Percentiles rank a stretch among this genome's conserved stretches.
These are phyloP conservation scores for Xestia ashworthii DNA, from an alignment of 2,888 invertebrate species.

Conservation along the genomic window DNA sequence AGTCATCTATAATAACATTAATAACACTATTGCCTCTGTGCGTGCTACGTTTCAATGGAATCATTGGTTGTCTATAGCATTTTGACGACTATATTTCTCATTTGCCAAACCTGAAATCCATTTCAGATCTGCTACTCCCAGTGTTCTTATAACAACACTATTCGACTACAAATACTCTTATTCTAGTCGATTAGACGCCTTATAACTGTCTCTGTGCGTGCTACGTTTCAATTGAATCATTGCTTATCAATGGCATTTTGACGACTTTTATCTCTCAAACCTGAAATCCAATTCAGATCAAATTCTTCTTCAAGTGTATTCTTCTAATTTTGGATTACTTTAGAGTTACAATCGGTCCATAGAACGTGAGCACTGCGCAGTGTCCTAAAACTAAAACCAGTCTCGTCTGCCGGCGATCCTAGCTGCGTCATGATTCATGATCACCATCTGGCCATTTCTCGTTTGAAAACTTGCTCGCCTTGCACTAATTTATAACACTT, in stretches of 20 bases:
- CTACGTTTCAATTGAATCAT: background rate
- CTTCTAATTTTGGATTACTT: background rate
- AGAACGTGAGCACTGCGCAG: background rate
- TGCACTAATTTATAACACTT: constrained; percentile 47
- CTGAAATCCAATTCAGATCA: background rate
- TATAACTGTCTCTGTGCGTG: background rate
- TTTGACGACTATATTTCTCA: too few relatives aligned
- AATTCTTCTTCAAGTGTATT: background rate
- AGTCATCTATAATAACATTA: background rate
- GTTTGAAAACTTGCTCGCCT: constrained; percentile 43
- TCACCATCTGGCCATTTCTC: constrained; percentile 37
- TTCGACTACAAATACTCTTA: background rate
- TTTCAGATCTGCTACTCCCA: too few relatives aligned
- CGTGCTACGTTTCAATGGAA: too few relatives aligned
- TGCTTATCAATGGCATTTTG: too few relatives aligned
- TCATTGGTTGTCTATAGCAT: too few relatives aligned
- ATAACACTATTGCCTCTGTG: too few relatives aligned
- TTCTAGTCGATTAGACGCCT: background rate
- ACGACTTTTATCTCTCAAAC: background rate
- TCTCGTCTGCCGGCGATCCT: constrained; percentile 12
- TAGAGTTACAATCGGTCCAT: background rate
- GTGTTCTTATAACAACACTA: background rate
- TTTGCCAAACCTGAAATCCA: too few relatives aligned
- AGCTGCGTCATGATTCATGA: constrained; percentile 12
- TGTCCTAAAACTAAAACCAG: constrained; percentile 13